Percentiles rank a stretch among this genome's conserved stretches.
Conservation (phyloP, 53 echinoderm and acorn worm genomes). For the Apostichopus leukothele region DNA sequence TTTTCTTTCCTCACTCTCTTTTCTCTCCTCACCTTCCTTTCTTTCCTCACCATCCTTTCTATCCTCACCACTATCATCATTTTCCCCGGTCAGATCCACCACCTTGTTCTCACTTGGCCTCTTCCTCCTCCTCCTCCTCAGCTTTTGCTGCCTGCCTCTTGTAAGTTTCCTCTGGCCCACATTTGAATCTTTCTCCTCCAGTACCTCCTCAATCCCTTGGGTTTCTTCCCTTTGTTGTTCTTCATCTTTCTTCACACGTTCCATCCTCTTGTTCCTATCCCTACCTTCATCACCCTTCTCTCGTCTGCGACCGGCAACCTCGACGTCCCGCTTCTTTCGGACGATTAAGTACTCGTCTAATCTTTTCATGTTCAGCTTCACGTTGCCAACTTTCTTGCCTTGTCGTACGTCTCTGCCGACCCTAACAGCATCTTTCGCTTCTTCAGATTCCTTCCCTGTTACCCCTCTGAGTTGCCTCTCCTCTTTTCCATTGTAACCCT, state of each 20-base stretch:
- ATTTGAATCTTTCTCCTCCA: not conserved
- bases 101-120: not conserved
- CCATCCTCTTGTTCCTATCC: not conserved
- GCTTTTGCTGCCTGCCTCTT: not conserved
- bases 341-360: not conserved
- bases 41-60: not conserved
- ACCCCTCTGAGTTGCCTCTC: not conserved
- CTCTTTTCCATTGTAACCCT: not conserved
- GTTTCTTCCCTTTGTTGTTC: not conserved
- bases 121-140: not conserved
- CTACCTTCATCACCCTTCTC: not conserved
- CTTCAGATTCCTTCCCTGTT: not conserved
- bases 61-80: not conserved
- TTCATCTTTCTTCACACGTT: not conserved
- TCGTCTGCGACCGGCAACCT: not conserved
- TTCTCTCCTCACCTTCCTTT: not conserved
- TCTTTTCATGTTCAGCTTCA: not conserved
- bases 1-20: not conserved
- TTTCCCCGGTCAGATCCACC: not conserved
- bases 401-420: not conserved
- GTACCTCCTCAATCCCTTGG: not conserved
- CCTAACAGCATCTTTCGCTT: not conserved
- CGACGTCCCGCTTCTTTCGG: not conserved
- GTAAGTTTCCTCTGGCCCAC: not conserved
- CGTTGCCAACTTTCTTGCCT: not conserved